phyloP scores from a whole-genome alignment of 2,888 invertebrate species.

The Mechanitis messenoides region DNA sequence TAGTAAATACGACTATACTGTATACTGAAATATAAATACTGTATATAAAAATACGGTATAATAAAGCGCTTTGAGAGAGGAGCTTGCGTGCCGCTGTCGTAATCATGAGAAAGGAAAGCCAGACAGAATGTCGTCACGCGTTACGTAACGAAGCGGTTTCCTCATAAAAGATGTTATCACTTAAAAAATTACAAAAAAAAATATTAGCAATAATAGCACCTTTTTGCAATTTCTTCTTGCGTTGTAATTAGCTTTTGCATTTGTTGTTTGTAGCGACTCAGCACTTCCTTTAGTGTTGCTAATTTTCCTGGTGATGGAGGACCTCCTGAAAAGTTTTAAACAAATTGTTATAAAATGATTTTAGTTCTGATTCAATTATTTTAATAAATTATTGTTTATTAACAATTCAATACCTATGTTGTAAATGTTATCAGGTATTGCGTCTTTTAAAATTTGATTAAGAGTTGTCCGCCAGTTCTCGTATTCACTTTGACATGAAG shows the following conservation, averaged over 20 bases:
- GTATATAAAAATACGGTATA: too few species aligned
- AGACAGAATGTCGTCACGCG: too few species aligned
- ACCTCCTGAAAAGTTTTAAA: slow-evolving; percentile 43
- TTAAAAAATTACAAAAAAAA: neutral
- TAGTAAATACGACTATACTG: too few species aligned
- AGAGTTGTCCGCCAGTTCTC: slow-evolving; percentile 60
- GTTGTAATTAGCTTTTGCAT: slow-evolving; percentile 53
- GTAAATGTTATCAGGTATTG: slow-evolving; percentile 53
- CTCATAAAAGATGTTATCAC: neutral
- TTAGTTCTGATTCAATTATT: neutral
- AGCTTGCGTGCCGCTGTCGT: too few species aligned
- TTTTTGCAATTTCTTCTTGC: slow-evolving; percentile 62
- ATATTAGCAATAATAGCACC: slow-evolving; percentile 39
- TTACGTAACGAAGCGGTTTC: too few species aligned
- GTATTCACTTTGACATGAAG: slow-evolving; percentile 54
- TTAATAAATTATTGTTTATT: neutral
- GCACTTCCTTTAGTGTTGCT: slow-evolving; percentile 60
- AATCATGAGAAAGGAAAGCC: too few species aligned
- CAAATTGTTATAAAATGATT: too few species aligned
- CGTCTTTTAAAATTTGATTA: slow-evolving; percentile 58
- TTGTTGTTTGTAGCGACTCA: slow-evolving; percentile 61
- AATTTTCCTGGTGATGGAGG: slow-evolving; percentile 64
- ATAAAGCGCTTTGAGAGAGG: too few species aligned
- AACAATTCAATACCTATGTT: slow-evolving; percentile 41
- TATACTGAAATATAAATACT: too few species aligned